Conservation (phyloP, 2,797 vertebrate species). For the Pangasius macronema region DNA sequence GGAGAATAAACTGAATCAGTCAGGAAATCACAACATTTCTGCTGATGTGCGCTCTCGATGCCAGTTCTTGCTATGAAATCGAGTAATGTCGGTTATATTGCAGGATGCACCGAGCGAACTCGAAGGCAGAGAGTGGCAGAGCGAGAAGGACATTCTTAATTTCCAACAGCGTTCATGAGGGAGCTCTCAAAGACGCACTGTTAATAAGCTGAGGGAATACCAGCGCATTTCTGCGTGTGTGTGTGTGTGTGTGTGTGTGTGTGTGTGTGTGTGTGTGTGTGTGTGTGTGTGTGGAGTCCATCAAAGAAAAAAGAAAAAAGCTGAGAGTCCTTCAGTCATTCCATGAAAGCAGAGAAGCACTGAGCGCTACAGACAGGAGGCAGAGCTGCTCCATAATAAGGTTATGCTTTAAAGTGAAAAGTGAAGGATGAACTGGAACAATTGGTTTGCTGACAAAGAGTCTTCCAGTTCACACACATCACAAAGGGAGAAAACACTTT, state of each 20-base stretch:
- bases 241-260: constrained; percentile 27
- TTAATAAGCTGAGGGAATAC: constrained; percentile 45
- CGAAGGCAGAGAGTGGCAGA: constrained; percentile 1
- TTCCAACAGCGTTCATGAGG: constrained; percentile 31
- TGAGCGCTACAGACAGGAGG: constrained; percentile 22
- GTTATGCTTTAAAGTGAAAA: constrained; percentile 30
- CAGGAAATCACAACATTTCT: neutral
- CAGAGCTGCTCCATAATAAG: constrained; percentile 7
- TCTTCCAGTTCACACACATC: neutral
- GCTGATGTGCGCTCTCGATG: neutral
- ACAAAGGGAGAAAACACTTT: neutral
- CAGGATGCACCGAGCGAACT: neutral
- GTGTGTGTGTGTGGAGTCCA: neutral
- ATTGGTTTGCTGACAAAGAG: neutral
- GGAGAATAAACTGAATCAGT: neutral
- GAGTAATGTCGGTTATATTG: neutral
- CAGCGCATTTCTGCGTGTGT: constrained; percentile 11
- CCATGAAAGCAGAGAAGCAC: constrained; percentile 17
- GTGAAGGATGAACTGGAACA: constrained; percentile 15
- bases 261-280: constrained; percentile 23
- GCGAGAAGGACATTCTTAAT: constrained; percentile 45
- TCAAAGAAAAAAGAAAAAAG: constrained; percentile 14
- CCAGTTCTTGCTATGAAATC: neutral
- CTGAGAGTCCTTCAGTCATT: constrained; percentile 31
- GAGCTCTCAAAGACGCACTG: constrained; percentile 21